Percentiles rank a stretch among this genome's conserved stretches.
phyloP scores from a whole-genome alignment of 35 echinoderm and acorn worm genomes.

The Antedon bifida region DNA sequence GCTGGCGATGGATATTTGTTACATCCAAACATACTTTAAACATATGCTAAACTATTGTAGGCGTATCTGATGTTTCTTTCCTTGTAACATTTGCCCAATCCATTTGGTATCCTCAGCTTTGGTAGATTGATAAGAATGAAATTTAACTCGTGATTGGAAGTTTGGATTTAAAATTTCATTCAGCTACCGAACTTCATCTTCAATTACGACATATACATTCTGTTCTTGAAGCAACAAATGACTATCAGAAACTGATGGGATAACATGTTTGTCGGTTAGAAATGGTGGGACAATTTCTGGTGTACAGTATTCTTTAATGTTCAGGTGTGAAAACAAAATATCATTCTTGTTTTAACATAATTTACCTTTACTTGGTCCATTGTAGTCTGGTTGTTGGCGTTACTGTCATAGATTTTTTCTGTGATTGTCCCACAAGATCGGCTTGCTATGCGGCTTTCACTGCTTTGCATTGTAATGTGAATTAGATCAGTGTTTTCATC shows the following conservation, averaged over 20 bases:
- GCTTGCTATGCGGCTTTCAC: no score
- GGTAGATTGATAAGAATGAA: not conserved
- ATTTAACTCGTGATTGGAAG: not conserved
- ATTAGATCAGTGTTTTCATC: no score
- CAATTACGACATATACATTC: not conserved
- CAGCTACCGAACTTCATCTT: not conserved
- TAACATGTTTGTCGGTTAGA: not conserved
- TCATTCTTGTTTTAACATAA: no score
- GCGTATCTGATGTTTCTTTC: not conserved
- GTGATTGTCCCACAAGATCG: no score
- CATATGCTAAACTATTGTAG: not conserved
- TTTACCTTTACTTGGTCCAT: no score
- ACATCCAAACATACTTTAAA: not conserved
- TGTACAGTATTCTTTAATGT: no score
- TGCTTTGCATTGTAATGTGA: no score
- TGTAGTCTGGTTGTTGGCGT: no score
- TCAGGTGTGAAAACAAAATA: no score
- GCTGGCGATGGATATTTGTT: not conserved
- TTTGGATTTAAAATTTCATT: not conserved
- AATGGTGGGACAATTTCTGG: not conserved
- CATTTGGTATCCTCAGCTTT: not conserved
- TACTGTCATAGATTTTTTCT: no score
- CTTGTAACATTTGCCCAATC: not conserved
- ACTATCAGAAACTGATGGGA: not conserved
- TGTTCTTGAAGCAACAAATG: not conserved